A percentile compares a stretch with the other conserved stretches of the same genome.
phyloP scores from a whole-genome alignment of 2,797 vertebrate species.

The Bucorvus abyssinicus region DNA sequence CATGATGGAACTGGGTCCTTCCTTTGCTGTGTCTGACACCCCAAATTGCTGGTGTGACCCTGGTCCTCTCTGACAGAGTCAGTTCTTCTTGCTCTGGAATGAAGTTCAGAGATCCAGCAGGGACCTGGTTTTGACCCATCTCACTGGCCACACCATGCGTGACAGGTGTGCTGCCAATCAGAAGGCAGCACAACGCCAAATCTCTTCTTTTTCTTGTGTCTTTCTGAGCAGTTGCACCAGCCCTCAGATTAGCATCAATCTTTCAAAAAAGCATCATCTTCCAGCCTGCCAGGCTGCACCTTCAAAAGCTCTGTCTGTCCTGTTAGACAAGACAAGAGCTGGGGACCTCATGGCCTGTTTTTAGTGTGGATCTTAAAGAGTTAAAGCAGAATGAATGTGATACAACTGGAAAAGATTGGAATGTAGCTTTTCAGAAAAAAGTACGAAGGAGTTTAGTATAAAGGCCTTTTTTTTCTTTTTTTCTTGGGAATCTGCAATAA shows the following conservation, averaged over 20 bases:
- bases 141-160: accelerated
- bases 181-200: accelerated
- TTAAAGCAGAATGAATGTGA: background rate
- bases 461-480: background rate
- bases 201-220: background rate
- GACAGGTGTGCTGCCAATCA: background rate
- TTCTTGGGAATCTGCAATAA: background rate
- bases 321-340: background rate
- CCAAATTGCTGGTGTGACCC: background rate
- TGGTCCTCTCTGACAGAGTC: background rate
- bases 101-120: background rate
- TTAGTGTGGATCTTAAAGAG: background rate
- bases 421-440: background rate
- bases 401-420: background rate
- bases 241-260: accelerated
- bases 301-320: background rate
- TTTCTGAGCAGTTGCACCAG: background rate
- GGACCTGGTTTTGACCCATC: accelerated
- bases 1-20: background rate
- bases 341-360: accelerated
- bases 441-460: background rate
- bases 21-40: background rate
- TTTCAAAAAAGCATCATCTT: background rate
- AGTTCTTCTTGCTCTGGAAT: background rate
- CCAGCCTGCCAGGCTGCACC: background rate